Percentiles rank a stretch among this genome's conserved stretches.
These are phyloP conservation scores for Perca fluviatilis DNA, from an alignment of 2,113 vertebrate genomes.

Conservation along the genomic window DNA sequence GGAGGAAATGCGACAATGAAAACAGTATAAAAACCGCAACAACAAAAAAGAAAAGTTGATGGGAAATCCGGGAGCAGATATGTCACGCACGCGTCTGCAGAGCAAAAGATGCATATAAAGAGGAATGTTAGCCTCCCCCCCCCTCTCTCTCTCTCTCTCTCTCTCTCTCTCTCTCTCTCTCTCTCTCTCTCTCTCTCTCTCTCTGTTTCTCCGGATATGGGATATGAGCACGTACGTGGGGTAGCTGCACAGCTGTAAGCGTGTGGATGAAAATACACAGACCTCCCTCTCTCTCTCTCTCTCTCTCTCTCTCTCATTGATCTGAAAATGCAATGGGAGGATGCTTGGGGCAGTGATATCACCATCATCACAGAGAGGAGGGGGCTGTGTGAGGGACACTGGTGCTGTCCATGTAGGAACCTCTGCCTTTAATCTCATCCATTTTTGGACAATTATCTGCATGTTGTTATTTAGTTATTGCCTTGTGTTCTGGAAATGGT, in stretches of 20 bases:
- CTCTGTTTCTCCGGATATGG: conserved; percentile 11
- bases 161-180: conserved; percentile 22
- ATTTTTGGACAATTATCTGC: conserved; percentile 15
- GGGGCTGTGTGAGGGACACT: conserved; percentile 25
- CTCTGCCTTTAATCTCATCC: conserved; percentile 45
- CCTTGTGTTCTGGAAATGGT: conserved; percentile 42
- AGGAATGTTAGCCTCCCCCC: conserved; percentile 4
- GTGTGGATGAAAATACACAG: conserved; percentile 69
- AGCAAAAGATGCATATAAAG: conserved; percentile 19
- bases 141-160: conserved; percentile 2
- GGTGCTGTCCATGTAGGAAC: conserved; percentile 51
- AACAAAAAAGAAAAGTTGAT: conserved; percentile 51
- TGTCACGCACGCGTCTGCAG: conserved; percentile 50
- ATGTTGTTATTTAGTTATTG: conserved; percentile 22
- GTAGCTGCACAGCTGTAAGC: conserved; percentile 67
- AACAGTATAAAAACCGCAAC: conserved; percentile 5
- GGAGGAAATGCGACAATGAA: conserved; percentile 54
- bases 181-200: conserved; percentile 28
- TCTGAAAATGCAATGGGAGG: conserved; percentile 58
- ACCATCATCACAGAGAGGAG: conserved; percentile 21
- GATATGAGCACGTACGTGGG: conserved; percentile 65
- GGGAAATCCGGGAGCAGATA: conserved; percentile 65
- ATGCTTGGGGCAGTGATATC: conserved; percentile 46
- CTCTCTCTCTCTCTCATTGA: conserved; percentile 72
- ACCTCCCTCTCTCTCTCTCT: conserved; percentile 50